A percentile compares a stretch with the other conserved stretches of the same genome.
These are phyloP conservation scores for Holothuria glaberrima DNA, from an alignment of 35 echinoderm and acorn worm species.

Conservation along the genomic window DNA sequence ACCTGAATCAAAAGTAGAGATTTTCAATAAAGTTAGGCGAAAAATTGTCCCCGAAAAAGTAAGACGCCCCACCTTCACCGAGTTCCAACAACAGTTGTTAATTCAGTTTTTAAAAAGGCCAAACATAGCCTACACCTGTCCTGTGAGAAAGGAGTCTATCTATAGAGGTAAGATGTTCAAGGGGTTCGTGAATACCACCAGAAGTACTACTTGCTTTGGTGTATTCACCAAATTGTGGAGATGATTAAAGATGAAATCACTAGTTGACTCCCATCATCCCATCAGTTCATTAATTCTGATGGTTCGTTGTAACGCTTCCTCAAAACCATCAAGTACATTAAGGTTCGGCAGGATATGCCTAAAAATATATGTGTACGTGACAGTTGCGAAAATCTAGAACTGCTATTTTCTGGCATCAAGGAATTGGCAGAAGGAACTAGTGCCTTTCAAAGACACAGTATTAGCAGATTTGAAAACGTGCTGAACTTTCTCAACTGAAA, in stretches of 20 bases:
- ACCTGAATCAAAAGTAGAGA: neutral
- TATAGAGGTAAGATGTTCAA: conserved; percentile 27
- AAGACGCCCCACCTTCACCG: neutral
- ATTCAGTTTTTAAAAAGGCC: conserved; percentile 16
- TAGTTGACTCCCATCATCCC: neutral
- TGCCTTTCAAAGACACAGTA: too few species aligned
- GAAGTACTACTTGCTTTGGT: conserved; percentile 47
- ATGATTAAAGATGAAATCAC: neutral
- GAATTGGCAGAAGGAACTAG: neutral
- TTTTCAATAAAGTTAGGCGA: neutral
- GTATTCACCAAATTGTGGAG: conserved; percentile 14
- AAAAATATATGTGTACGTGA: conserved; percentile 24
- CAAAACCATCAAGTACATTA: conserved; percentile 9
- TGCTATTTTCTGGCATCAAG: neutral
- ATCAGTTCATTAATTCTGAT: neutral
- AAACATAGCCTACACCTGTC: conserved; percentile 48
- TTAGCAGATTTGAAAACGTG: too few species aligned
- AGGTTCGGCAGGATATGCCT: conserved; percentile 24
- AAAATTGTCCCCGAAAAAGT: neutral
- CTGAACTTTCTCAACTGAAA: too few species aligned
- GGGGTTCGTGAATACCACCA: conserved; percentile 16
- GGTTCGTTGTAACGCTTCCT: neutral
- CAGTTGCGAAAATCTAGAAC: conserved; percentile 1
- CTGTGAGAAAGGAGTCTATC: conserved; percentile 11
- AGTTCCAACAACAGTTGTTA: neutral